Percentiles rank a stretch among this genome's conserved stretches.
phyloP scores from a whole-genome alignment of 2,888 invertebrate species.

The Lomographa bimaculata region DNA sequence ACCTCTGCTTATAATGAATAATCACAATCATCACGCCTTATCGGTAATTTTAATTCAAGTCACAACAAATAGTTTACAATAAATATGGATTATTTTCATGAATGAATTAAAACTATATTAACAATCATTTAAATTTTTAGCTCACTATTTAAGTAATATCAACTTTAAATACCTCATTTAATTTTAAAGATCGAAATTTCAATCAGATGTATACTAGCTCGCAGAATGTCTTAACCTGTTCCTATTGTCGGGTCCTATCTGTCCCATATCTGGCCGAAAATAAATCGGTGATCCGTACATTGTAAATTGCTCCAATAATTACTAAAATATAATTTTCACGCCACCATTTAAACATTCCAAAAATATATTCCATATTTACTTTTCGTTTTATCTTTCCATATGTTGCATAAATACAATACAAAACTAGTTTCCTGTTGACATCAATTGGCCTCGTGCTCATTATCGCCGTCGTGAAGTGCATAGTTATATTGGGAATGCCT shows the following conservation, averaged over 20 bases:
- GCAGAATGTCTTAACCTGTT: conserved; percentile 5
- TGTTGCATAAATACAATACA: conserved; percentile 14
- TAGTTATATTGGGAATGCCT: too few species aligned
- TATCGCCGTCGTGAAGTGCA: too few species aligned
- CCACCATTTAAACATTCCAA: conserved; percentile 33
- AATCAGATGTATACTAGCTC: conserved; percentile 3
- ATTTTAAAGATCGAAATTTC: conserved; percentile 2
- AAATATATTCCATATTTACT: conserved; percentile 25
- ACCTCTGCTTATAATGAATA: conserved; percentile 2
- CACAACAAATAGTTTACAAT: conserved; percentile 26
- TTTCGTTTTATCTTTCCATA: conserved; percentile 4
- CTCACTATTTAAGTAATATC: conserved; percentile 8
- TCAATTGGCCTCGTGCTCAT: too few species aligned
- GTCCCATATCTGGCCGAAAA: conserved; percentile 5
- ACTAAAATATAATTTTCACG: conserved; percentile 14
- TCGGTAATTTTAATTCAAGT: conserved; percentile 10
- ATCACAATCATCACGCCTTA: conserved; percentile 11
- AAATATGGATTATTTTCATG: conserved; percentile 22
- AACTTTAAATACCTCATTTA: background rate
- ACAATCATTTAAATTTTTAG: conserved; percentile 10
- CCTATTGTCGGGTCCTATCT: conserved; percentile 1
- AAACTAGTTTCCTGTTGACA: conserved; percentile 14
- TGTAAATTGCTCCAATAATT: conserved; percentile 5
- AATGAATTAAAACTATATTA: conserved; percentile 17
- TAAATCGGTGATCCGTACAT: conserved; percentile 9